Base-by-base conservation (phyloP, 1,140 invertebrate species). In the Antheraea mylitta region DNA sequence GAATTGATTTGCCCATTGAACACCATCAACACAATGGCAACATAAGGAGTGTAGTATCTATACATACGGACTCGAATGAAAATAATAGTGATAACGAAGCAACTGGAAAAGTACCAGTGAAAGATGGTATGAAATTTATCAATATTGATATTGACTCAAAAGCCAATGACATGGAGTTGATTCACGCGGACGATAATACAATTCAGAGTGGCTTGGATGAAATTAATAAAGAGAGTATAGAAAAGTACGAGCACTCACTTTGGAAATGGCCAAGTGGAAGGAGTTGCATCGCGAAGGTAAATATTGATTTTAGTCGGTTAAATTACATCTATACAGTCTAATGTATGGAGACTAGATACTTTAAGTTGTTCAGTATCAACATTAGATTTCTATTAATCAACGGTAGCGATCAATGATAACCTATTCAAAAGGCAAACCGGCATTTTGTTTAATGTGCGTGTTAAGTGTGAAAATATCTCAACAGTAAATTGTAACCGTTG, bases 221-320 rank as follows among this genome's bases (percentile, higher is more conserved):
- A 58, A 81, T 72, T 42, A 84, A 86, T 19, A 87, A 91, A 71
- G 77, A 81, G 68, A 68, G 73, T n/a, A 72, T 74, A 64, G 85
- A 89, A 61, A 86, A 89, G 66, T 91, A 93, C 73, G 86, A 89
- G 60, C 89, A 93, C 71, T 92, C 87, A 18, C 84, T 94, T 58
- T 94, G 93, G 92, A 93, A 93, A 72, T 94, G 93, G 92, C 94
- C 94, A 0, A 76, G 82, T 16, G 91, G 90, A 59, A 83, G 91
- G 75, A 92, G 93, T 70, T 93, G 88, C 77, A 90, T 94, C 65
- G 93, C 93, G 11, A 91, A 94, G 89, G 93, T 93, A 76, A 9
- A 79, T 42, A 11, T 42, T 42, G 38, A 9, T 42, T 42, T 42
- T 30, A 30, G 4, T 30, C 38, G 38, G 7, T 42, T 7, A 42